Evolutionary conservation across 1,140 invertebrate species (phyloP).

Genomic region (Orius laevigatus): DNA sequence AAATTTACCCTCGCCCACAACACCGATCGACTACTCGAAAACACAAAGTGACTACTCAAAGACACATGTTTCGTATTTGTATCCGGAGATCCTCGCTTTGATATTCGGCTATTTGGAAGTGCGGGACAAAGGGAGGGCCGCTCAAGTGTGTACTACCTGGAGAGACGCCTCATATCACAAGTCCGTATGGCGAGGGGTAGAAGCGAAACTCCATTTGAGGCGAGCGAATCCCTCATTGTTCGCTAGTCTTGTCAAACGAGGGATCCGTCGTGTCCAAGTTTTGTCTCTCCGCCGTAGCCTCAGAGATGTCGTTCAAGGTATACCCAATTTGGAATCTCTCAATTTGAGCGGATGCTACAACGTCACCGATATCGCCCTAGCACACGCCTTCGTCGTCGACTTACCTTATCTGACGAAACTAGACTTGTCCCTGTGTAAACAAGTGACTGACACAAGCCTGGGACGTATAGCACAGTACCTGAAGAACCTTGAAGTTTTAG

Average conservation of each 20-base stretch:
- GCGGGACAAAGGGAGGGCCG: slow-evolving; percentile 65
- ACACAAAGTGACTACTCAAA: no score
- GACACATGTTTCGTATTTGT: slow-evolving; percentile 72
- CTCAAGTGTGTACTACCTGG: slow-evolving; percentile 81
- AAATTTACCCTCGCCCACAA: slow-evolving; percentile 26
- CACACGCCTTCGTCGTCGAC: slow-evolving; percentile 59
- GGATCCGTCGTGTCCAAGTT: slow-evolving; percentile 77
- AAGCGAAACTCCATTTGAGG: slow-evolving; percentile 74
- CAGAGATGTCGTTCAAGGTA: slow-evolving; percentile 66
- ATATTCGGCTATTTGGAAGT: slow-evolving; percentile 84
- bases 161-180: slow-evolving; percentile 79
- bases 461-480: slow-evolving; percentile 66
- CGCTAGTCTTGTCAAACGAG: slow-evolving; percentile 65
- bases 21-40: slow-evolving; percentile 28
- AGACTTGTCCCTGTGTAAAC: slow-evolving; percentile 85
- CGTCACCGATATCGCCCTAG: slow-evolving; percentile 64
- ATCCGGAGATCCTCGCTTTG: slow-evolving; percentile 79
- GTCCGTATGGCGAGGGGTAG: slow-evolving; percentile 82
- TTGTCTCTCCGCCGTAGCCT: slow-evolving; percentile 69
- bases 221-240: slow-evolving; percentile 69
- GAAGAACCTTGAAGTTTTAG: slow-evolving; percentile 73
- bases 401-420: slow-evolving; percentile 56
- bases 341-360: slow-evolving; percentile 88
- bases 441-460: slow-evolving; percentile 74
- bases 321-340: slow-evolving; percentile 72